Evolutionary conservation across 2,113 vertebrate genomes (phyloP).

Genomic region (Peromyscus leucopus): DNA sequence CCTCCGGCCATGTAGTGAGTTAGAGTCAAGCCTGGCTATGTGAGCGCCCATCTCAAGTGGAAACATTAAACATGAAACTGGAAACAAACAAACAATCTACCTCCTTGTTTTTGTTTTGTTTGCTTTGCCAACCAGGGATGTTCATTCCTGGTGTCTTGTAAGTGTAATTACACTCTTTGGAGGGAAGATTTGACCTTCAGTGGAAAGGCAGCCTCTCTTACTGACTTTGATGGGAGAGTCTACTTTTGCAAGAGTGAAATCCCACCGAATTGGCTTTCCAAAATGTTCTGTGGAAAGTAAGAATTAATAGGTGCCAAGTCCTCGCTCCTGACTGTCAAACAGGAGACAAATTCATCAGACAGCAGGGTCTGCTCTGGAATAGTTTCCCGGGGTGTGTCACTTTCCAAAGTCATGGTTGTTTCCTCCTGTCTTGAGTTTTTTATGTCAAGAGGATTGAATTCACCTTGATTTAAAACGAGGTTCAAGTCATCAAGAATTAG

Average conservation of each 20-base stretch:
- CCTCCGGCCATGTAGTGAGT: background rate
- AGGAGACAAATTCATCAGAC: constrained; percentile 84
- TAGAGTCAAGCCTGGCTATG: background rate
- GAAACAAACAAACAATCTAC: background rate
- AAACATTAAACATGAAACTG: background rate
- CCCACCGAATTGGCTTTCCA: constrained; percentile 16
- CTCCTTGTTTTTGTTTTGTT: background rate
- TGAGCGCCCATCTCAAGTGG: background rate
- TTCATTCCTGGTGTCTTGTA: background rate
- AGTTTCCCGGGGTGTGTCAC: background rate
- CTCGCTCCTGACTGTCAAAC: constrained; percentile 71
- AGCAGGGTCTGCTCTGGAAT: constrained; percentile 84
- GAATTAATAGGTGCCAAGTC: constrained; percentile 37
- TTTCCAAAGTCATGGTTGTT: background rate
- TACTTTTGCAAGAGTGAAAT: constrained; percentile 61
- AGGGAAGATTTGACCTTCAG: background rate
- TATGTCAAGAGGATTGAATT: constrained; percentile 16
- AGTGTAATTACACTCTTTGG: background rate
- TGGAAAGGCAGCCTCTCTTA: fast-evolving
- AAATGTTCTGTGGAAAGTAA: constrained; percentile 81
- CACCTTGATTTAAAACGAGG: constrained; percentile 83
- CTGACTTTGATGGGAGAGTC: background rate
- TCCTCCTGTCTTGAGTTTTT: background rate
- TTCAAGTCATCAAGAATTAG: constrained; percentile 82
- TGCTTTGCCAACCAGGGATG: background rate